Conservation (phyloP, 92 coral and sea anemone species). For the Phenganax subtilis region DNA sequence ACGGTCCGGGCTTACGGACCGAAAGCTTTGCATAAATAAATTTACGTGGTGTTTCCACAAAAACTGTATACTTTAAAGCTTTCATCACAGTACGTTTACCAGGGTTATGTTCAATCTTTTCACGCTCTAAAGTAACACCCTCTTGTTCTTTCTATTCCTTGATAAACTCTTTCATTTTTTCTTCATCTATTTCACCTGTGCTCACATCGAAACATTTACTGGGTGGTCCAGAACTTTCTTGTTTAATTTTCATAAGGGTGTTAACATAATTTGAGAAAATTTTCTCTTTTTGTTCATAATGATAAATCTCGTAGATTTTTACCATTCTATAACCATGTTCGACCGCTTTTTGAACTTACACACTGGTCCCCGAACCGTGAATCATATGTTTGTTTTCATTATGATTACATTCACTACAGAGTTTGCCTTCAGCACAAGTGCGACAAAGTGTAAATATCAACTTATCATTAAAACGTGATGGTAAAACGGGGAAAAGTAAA, state of each 20-base stretch:
- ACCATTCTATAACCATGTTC: background rate
- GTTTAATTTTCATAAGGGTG: background rate
- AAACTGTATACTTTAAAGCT: too few relatives aligned
- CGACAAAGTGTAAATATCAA: background rate
- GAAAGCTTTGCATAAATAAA: too few relatives aligned
- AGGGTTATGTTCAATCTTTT: background rate
- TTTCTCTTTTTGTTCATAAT: background rate
- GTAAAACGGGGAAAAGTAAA: background rate
- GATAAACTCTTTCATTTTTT: background rate
- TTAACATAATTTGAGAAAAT: too few relatives aligned
- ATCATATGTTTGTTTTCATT: background rate
- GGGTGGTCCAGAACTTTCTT: background rate
- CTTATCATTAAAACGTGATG: background rate
- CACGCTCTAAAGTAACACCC: background rate
- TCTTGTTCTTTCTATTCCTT: background rate
- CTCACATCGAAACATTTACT: background rate
- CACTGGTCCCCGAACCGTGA: background rate
- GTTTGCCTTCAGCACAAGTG: background rate
- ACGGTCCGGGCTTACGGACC: too few relatives aligned
- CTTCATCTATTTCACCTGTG: background rate
- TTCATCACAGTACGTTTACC: too few relatives aligned
- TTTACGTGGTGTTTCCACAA: too few relatives aligned
- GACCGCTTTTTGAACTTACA: background rate
- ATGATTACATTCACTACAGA: background rate
- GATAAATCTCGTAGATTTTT: background rate